Evolutionary conservation across 2,797 vertebrate species (phyloP).

Genomic region (Kryptolebias ocellatus): DNA sequence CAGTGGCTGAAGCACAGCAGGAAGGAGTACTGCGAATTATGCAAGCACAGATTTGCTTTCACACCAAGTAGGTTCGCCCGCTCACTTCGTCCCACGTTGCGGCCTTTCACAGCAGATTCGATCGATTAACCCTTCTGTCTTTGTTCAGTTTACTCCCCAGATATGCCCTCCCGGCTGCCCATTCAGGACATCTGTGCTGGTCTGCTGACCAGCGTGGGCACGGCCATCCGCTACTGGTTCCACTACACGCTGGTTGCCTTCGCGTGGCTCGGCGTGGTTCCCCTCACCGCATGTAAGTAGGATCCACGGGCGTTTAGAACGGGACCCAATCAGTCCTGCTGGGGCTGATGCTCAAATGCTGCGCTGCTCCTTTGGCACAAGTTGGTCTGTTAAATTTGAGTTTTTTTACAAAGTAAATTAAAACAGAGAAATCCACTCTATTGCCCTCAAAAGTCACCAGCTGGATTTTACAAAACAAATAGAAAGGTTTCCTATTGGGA

Average conservation of each 20-base stretch:
- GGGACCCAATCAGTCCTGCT: not conserved
- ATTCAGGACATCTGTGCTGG: conserved; percentile 99
- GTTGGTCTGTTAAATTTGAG: too few relatives aligned
- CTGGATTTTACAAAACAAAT: too few relatives aligned
- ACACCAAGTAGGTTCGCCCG: conserved; percentile 96
- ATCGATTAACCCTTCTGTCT: not conserved
- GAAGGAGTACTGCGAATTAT: conserved; percentile 99
- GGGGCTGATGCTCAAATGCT: not conserved
- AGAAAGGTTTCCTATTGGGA: too few relatives aligned
- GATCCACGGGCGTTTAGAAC: not conserved
- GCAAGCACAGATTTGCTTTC: conserved; percentile 99
- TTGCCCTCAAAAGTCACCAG: too few relatives aligned
- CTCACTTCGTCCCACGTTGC: conserved; percentile 18
- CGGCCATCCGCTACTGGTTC: conserved; percentile 99
- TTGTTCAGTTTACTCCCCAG: conserved; percentile 94
- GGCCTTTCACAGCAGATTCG: not conserved
- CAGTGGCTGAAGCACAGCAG: conserved; percentile 99
- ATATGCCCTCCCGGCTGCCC: conserved; percentile 98
- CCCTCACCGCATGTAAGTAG: conserved; percentile 98
- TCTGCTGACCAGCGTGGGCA: conserved; percentile 97
- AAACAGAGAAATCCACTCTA: too few relatives aligned
- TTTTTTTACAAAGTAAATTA: too few relatives aligned
- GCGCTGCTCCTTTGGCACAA: too few relatives aligned
- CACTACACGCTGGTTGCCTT: conserved; percentile 99
- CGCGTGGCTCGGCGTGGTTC: conserved; percentile 98